Evolutionary conservation across 1,140 invertebrate species (phyloP), one percentile per base, ranked within the genome.

Genomic region (Gonatopus flavifemur): DNA sequence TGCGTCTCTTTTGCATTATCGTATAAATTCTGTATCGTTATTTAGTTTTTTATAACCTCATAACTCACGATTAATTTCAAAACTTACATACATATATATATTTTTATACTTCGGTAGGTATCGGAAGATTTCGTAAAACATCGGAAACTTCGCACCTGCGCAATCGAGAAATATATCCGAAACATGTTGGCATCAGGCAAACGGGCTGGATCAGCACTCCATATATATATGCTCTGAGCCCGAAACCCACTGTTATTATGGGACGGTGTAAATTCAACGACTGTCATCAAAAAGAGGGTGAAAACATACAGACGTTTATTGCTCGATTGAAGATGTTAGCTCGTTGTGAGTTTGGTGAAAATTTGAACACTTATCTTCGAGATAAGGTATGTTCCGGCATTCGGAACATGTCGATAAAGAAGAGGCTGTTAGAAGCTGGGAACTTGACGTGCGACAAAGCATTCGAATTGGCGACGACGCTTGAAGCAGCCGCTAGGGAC

Each of bases 191-290:
- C n/a, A n/a, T n/a, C n/a, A n/a, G n/a, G n/a, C n/a, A n/a, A n/a
- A n/a, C n/a, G n/a, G n/a, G n/a, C n/a, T n/a, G n/a, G n/a, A n/a
- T n/a, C n/a, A n/a, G n/a, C n/a, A n/a, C n/a, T n/a, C n/a, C n/a
- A n/a, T n/a, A n/a, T n/a, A n/a, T n/a, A n/a, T n/a, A n/a, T n/a
- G n/a, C n/a, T n/a, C n/a, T n/a, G n/a, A n/a, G n/a, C n/a, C n/a
- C 57, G 0, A 21, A 13, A 13, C 54, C 50, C 0, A 59, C 36
- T n/a, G 28, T 25, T 0, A 59, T 63, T 5, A 16, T 25, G 3
- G 52, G 55, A 9, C 15, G 53, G 0, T 62, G 52, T 24, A 58
- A 54, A 16, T 62, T 62, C 22, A 55, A 56, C 8, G 39, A 56
- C 20, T 51, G 50, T 20, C 15, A 28, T 0, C 59, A 62, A 13